phyloP scores from a whole-genome alignment of 2,113 vertebrate genomes.

The Nestor notabilis region DNA sequence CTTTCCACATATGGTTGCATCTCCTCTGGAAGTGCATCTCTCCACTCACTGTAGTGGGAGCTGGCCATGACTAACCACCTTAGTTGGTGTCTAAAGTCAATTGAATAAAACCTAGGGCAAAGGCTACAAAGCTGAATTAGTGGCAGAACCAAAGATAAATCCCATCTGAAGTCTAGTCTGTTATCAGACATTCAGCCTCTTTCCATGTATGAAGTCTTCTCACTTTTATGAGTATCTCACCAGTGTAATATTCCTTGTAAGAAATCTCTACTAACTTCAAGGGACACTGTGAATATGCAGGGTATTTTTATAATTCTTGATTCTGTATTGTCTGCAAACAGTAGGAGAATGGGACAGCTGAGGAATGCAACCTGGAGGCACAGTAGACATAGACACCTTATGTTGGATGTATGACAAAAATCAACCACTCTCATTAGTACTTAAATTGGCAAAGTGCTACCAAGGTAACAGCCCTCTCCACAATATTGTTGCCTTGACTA shows the following conservation, averaged over 20 bases:
- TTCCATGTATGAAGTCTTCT: rapidly evolving
- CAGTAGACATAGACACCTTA: background rate
- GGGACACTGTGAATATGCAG: background rate
- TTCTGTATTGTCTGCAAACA: background rate
- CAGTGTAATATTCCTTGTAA: rapidly evolving
- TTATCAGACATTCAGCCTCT: background rate
- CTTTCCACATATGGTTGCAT: background rate
- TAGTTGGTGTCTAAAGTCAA: background rate
- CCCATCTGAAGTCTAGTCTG: background rate
- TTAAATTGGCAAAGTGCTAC: slow-evolving; percentile 16
- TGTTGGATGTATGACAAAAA: background rate
- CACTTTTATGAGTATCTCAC: background rate
- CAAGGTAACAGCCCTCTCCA: slow-evolving; percentile 53
- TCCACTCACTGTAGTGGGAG: background rate
- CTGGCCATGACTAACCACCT: background rate
- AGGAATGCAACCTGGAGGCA: background rate
- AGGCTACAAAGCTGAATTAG: background rate
- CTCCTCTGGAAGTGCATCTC: background rate
- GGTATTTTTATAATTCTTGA: rapidly evolving
- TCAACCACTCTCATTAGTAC: background rate
- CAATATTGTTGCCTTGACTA: slow-evolving; percentile 53
- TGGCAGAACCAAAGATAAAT: background rate
- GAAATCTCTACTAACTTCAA: background rate
- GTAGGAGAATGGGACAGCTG: background rate
- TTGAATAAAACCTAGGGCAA: background rate